A percentile compares a stretch with the other conserved stretches of the same genome.
phyloP scores from a whole-genome alignment of 2,113 vertebrate genomes.

The Microcebus jonahi region DNA sequence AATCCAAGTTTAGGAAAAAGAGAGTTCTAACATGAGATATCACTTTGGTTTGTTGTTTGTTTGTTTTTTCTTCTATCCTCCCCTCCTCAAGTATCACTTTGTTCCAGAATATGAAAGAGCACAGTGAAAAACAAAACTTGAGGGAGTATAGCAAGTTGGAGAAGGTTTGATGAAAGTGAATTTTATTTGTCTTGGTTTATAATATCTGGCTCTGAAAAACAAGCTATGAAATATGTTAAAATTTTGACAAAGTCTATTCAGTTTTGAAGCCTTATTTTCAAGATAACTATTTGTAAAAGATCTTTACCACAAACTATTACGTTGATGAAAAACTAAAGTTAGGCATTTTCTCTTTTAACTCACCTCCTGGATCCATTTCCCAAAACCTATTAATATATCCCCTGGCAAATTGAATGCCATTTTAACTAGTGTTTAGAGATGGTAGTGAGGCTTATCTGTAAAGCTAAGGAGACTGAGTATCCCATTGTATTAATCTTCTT shows the following conservation, averaged over 20 bases:
- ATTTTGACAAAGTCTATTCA: background rate
- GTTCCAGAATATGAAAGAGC: background rate
- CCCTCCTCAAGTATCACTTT: too few relatives aligned
- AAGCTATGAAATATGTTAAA: background rate
- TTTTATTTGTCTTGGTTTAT: too few relatives aligned
- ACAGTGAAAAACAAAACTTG: background rate
- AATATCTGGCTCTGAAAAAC: too few relatives aligned
- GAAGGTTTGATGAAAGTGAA: too few relatives aligned
- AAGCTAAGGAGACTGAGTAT: background rate
- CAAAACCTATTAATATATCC: background rate
- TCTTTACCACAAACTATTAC: background rate
- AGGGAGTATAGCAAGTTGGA: background rate
- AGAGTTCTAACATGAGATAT: background rate
- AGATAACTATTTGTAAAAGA: background rate
- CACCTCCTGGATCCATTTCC: background rate
- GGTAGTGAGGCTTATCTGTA: background rate
- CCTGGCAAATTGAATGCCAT: background rate
- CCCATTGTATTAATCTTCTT: background rate
- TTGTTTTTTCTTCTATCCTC: too few relatives aligned
- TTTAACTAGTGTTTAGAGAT: background rate
- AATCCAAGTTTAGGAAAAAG: background rate
- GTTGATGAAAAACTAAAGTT: constrained; percentile 2
- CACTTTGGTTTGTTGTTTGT: background rate
- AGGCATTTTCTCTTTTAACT: background rate
- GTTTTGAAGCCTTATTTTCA: background rate